These are phyloP conservation scores for Chiroxiphia lanceolata DNA, from an alignment of 2,797 vertebrate species.

Conservation along the genomic window DNA sequence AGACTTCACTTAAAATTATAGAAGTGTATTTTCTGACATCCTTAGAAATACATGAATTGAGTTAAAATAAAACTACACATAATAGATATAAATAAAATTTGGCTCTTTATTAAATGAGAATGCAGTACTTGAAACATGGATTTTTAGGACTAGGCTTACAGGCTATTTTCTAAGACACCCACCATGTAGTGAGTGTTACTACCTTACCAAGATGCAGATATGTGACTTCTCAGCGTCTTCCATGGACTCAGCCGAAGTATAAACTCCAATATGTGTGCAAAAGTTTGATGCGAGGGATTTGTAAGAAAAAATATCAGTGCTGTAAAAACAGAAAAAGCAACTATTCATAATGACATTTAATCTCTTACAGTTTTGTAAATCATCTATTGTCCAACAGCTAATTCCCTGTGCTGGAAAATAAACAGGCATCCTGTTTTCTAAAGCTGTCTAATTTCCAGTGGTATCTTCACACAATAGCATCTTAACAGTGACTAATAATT, in stretches of 20 bases:
- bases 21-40: not conserved
- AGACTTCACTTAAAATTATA: not conserved
- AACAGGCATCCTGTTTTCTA: slow-evolving; percentile 16
- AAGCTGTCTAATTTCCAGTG: not conserved
- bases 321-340: not conserved
- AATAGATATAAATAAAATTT: not conserved
- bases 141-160: not conserved
- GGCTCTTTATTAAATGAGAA: not conserved
- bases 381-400: not conserved
- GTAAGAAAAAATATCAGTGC: not conserved
- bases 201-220: not conserved
- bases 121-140: not conserved
- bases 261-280: not conserved
- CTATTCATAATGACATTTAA: not conserved
- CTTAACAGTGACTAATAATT: not conserved
- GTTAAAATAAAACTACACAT: not conserved
- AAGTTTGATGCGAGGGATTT: not conserved
- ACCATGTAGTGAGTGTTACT: not conserved
- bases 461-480: not conserved
- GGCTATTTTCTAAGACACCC: not conserved
- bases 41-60: not conserved
- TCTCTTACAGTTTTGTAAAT: not conserved
- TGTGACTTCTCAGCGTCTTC: not conserved
- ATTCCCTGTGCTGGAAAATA: not conserved
- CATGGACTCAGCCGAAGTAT: not conserved